These are phyloP conservation scores for Lithophane socia DNA, from an alignment of 2,888 invertebrate genomes.

Conservation along the genomic window DNA sequence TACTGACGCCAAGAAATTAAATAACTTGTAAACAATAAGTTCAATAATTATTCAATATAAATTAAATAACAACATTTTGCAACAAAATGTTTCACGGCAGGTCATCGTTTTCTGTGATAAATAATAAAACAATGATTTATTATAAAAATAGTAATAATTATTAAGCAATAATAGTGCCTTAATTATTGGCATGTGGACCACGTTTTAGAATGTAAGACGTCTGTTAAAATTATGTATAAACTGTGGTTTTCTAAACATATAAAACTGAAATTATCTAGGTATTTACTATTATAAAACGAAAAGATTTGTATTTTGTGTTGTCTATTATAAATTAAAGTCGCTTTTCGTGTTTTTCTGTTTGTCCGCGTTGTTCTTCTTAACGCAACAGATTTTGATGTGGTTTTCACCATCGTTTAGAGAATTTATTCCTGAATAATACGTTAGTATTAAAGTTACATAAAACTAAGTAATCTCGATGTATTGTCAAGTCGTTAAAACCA, in stretches of 20 bases:
- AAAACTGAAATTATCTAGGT: not conserved
- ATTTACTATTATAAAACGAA: no score
- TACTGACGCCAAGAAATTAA: not conserved
- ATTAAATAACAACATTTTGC: slow-evolving; percentile 17
- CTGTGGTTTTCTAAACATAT: slow-evolving; percentile 35
- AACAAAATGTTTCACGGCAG: slow-evolving; percentile 26
- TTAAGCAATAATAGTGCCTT: slow-evolving; percentile 63
- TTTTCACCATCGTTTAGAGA: no score
- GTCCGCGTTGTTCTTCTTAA: no score
- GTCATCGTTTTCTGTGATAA: slow-evolving; percentile 61
- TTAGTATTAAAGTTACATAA: no score
- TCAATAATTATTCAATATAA: not conserved
- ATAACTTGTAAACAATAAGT: not conserved
- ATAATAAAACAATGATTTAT: slow-evolving; percentile 49
- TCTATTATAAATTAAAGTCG: no score
- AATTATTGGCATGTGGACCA: slow-evolving; percentile 42
- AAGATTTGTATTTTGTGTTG: no score
- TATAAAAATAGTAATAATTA: slow-evolving; percentile 44
- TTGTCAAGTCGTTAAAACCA: no score
- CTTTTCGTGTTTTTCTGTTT: no score
- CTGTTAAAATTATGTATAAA: slow-evolving; percentile 7
- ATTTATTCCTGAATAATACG: no score
- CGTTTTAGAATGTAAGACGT: slow-evolving; percentile 1
- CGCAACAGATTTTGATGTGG: no score
- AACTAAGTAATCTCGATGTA: no score